phyloP scores from a whole-genome alignment of 2,113 vertebrate genomes.

The Hemiprocne comata region DNA sequence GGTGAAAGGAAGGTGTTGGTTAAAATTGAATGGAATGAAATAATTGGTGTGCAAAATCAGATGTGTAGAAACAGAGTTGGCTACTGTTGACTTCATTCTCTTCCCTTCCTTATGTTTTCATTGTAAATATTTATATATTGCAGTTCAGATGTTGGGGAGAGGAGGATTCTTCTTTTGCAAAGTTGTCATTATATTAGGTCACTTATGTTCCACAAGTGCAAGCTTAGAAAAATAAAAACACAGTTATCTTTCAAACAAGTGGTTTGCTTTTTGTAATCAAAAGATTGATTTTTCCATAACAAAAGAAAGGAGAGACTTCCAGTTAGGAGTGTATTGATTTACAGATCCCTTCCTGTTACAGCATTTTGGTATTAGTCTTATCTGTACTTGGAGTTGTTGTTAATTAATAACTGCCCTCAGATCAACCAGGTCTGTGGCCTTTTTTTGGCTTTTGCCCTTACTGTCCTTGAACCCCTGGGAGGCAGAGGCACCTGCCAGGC shows the following conservation, averaged over 20 bases:
- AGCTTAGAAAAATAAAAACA: conserved; percentile 75
- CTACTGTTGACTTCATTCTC: conserved; percentile 59
- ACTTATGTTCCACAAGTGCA: conserved; percentile 75
- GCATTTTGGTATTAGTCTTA: neutral
- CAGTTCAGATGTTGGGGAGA: conserved; percentile 59
- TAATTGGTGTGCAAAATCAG: conserved; percentile 56
- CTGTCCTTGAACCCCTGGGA: neutral
- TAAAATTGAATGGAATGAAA: neutral
- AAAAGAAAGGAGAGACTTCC: neutral
- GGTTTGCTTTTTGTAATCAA: neutral
- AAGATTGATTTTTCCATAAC: neutral
- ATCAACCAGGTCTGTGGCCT: neutral
- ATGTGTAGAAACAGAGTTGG: conserved; percentile 49
- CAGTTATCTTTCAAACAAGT: conserved; percentile 69
- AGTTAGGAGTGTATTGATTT: neutral
- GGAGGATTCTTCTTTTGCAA: conserved; percentile 68
- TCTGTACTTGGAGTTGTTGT: neutral
- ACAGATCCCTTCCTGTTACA: neutral
- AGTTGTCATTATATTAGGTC: conserved; percentile 74
- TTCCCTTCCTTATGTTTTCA: conserved; percentile 75
- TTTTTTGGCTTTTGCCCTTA: neutral
- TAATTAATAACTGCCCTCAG: neutral
- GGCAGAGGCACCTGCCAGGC: neutral
- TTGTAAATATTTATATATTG: conserved; percentile 83
- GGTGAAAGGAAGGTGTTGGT: neutral